Conservation (phyloP, 1,140 invertebrate species). For the Drosophila equinoxialis region DNA sequence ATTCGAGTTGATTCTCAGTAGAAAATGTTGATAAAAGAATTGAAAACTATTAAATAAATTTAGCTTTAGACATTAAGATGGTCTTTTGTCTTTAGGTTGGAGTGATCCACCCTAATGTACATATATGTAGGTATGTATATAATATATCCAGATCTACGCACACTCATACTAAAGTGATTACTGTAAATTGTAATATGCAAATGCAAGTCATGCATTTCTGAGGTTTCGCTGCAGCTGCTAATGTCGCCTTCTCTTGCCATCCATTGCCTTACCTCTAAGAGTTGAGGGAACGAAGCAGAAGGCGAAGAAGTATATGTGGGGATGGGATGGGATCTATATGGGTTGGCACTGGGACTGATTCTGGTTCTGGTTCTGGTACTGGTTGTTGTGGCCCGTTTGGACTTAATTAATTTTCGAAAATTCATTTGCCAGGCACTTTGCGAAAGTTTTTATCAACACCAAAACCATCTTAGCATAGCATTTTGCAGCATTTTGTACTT, state of each 20-base stretch:
- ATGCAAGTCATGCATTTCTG: conserved; percentile 60
- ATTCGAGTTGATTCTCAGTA: no score
- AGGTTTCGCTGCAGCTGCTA: conserved; percentile 54
- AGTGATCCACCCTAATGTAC: not conserved
- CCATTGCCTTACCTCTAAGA: not conserved
- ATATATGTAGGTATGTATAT: not conserved
- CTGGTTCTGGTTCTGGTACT: not conserved
- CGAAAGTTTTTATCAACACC: conserved; percentile 48
- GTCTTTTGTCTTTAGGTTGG: no score
- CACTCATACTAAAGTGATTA: conserved; percentile 35
- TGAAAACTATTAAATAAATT: no score
- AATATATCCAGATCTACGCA: conserved; percentile 3
- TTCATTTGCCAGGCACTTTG: conserved; percentile 31
- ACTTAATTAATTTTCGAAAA: conserved; percentile 53
- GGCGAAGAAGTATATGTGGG: not conserved
- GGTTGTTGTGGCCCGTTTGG: conserved; percentile 28
- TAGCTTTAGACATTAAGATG: no score
- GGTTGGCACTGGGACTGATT: not conserved
- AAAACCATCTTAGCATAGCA: conserved; percentile 31
- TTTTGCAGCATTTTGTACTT: conserved; percentile 21
- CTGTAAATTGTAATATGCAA: conserved; percentile 58
- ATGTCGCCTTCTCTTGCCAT: conserved; percentile 30
- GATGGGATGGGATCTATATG: not conserved
- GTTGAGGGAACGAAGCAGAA: not conserved
- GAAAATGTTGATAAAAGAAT: no score